Percentiles rank a stretch among this genome's conserved stretches.
phyloP scores from a whole-genome alignment of 2,888 invertebrate species.

The Drosophila lacicola region DNA sequence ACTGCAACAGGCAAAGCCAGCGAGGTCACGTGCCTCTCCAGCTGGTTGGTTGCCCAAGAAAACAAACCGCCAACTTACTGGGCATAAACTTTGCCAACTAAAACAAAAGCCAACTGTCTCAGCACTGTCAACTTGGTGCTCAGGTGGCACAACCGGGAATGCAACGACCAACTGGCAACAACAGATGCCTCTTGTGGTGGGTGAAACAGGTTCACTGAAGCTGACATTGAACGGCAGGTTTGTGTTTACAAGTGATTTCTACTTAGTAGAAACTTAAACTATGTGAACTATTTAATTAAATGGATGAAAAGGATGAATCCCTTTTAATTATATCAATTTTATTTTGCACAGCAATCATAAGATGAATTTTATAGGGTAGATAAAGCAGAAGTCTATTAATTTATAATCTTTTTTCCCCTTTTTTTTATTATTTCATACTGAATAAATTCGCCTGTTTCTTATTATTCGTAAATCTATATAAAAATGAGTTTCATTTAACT shows the following conservation, averaged over 20 bases:
- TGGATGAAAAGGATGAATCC: neutral
- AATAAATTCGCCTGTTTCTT: too few species aligned
- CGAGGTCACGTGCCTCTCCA: neutral
- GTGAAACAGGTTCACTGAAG: conserved; percentile 15
- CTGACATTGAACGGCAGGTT: conserved; percentile 18
- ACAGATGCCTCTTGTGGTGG: conserved; percentile 24
- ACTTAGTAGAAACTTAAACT: neutral
- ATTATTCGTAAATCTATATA: too few species aligned
- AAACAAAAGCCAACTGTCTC: conserved; percentile 50
- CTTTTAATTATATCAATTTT: too few species aligned
- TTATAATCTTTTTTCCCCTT: neutral
- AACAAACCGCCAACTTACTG: conserved; percentile 28
- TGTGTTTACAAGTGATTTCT: conserved; percentile 2
- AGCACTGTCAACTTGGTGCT: conserved; percentile 22
- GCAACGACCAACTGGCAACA: conserved; percentile 15
- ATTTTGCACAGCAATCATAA: too few species aligned
- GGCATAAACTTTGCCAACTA: conserved; percentile 46
- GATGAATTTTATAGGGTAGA: too few species aligned
- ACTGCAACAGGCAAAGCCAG: conserved; percentile 19
- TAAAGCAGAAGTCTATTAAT: too few species aligned
- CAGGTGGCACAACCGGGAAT: conserved; percentile 24
- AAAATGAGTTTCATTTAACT: neutral
- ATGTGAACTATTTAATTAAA: neutral
- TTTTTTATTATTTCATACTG: neutral
- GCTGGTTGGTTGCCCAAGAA: conserved; percentile 17